Percentiles rank a stretch among this genome's conserved stretches.
phyloP scores from a whole-genome alignment of 2,888 invertebrate genomes.

The Andrena bicolor region DNA sequence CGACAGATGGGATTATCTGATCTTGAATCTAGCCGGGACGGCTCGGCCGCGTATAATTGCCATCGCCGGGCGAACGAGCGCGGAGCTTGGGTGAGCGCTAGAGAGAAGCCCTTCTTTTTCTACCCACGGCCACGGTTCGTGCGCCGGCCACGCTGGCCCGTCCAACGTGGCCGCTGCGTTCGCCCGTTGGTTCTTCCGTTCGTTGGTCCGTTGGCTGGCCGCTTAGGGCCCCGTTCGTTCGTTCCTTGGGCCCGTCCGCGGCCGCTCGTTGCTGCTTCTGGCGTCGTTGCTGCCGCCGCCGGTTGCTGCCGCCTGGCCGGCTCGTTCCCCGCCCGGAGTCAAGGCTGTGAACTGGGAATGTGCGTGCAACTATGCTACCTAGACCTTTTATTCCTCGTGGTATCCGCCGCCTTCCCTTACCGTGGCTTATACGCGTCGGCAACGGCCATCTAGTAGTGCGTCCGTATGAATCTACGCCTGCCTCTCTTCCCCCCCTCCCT shows the following conservation, averaged over 20 bases:
- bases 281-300: conserved; percentile 41
- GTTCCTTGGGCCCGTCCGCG: conserved; percentile 7
- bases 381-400: conserved; percentile 79
- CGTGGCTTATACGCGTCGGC: conserved; percentile 72
- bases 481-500: conserved; percentile 3
- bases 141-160: conserved; percentile 44
- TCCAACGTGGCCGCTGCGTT: conserved; percentile 41
- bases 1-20: conserved; percentile 83
- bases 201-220: conserved; percentile 4
- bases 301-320: conserved; percentile 57
- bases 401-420: conserved; percentile 70
- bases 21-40: conserved; percentile 82
- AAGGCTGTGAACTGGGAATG: conserved; percentile 83
- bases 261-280: conserved; percentile 41
- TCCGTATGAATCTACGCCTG: conserved; percentile 73
- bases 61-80: conserved; percentile 74
- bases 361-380: conserved; percentile 84
- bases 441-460: conserved; percentile 72
- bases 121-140: conserved; percentile 61
- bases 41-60: conserved; percentile 83
- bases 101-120: conserved; percentile 53
- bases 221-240: conserved; percentile 10
- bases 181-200: conserved; percentile 37
- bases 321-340: conserved; percentile 74
- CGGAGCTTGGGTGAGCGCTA: conserved; percentile 55